A percentile compares a stretch with the other conserved stretches of the same genome.
Conservation (phyloP, 2,113 vertebrate species). For the Corynorhinus townsendii region DNA sequence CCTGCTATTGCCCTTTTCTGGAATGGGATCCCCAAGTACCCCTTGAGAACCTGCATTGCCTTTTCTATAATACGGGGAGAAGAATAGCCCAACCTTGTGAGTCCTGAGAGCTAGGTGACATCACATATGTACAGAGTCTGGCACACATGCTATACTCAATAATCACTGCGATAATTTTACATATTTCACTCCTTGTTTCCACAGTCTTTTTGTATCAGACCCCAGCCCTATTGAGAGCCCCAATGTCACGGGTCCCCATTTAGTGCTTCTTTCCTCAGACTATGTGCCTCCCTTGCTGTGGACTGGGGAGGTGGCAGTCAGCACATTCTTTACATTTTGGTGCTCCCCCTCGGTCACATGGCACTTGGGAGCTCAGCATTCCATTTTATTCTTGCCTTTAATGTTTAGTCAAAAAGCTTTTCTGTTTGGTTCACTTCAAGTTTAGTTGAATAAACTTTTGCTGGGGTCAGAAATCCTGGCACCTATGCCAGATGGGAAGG, state of each 20-base stretch:
- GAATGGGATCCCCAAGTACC: neutral
- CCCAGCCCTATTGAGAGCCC: rapidly evolving
- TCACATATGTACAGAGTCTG: neutral
- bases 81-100: rapidly evolving
- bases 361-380: neutral
- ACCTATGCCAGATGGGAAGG: neutral
- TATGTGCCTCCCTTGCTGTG: rapidly evolving
- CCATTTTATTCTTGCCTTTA: neutral
- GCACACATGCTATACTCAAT: neutral
- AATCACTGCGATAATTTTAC: neutral
- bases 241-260: neutral
- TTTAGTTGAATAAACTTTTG: neutral
- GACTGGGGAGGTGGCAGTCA: rapidly evolving
- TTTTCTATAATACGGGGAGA: neutral
- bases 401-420: neutral
- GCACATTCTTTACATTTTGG: neutral
- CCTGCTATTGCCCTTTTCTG: neutral
- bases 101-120: neutral
- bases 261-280: neutral
- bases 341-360: rapidly evolving
- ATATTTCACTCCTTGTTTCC: neutral
- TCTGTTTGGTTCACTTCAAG: neutral
- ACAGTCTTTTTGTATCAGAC: neutral
- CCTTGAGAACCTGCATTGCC: neutral
- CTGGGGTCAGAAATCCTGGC: neutral